Percentiles rank a stretch among this genome's conserved stretches.
phyloP scores from a whole-genome alignment of 2,888 invertebrate genomes.

The Hypselothyrea guttata region DNA sequence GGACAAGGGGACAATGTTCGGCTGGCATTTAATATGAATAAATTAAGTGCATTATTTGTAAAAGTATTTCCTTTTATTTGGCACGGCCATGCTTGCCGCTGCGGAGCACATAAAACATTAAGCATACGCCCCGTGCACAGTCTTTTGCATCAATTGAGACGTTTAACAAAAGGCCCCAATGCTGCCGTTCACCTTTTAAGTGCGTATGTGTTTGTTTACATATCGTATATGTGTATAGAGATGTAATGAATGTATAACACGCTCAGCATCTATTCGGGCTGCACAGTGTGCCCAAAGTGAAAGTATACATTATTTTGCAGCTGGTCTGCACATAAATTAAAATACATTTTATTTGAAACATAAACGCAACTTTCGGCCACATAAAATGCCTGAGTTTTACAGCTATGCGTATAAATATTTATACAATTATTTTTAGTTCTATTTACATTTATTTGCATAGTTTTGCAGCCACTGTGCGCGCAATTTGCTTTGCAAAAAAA shows the following conservation, averaged over 20 bases:
- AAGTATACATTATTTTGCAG: no score
- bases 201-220: constrained; percentile 2
- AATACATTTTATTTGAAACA: no score
- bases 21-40: constrained; percentile 48
- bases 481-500: constrained; percentile 21
- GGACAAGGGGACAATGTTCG: not conserved
- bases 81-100: constrained; percentile 9
- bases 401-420: not conserved
- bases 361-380: no score
- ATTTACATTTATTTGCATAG: not conserved
- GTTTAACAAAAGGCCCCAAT: constrained; percentile 68
- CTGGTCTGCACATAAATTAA: no score
- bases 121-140: constrained; percentile 42
- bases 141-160: constrained; percentile 64
- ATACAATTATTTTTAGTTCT: not conserved
- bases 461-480: constrained; percentile 41
- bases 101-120: constrained; percentile 48
- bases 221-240: constrained; percentile 23
- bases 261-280: constrained; percentile 29
- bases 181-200: constrained; percentile 60
- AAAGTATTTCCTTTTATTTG: constrained; percentile 23
- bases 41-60: constrained; percentile 57
- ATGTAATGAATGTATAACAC: constrained; percentile 61
- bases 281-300: constrained; percentile 28
- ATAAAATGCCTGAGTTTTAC: no score